A percentile compares a stretch with the other conserved stretches of the same genome.
Evolutionary conservation across 2,797 vertebrate genomes (phyloP).

Genomic region (Vipera ursinii): DNA sequence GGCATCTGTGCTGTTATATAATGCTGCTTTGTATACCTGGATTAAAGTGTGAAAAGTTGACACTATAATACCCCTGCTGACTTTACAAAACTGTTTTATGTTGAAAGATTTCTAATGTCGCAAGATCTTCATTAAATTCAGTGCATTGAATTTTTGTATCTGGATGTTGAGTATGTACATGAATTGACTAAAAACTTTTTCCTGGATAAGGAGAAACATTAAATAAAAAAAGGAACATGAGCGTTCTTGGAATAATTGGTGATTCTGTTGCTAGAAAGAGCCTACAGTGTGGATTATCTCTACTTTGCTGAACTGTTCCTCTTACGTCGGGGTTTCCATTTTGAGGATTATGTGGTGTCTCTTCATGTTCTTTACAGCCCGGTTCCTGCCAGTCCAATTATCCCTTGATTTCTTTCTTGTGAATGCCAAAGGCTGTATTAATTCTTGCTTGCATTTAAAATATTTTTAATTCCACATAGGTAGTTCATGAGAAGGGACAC

Average conservation of each 20-base stretch:
- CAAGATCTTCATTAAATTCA: constrained; percentile 62
- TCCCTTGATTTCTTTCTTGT: background rate
- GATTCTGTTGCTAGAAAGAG: background rate
- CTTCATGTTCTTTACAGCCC: background rate
- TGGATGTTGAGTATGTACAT: constrained; percentile 60
- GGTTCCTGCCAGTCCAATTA: background rate
- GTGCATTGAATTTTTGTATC: constrained; percentile 60
- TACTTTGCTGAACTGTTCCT: background rate
- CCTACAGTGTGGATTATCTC: background rate
- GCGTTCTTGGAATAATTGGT: constrained; percentile 45
- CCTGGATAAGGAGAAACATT: constrained; percentile 56
- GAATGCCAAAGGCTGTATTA: background rate
- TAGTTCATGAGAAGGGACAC: background rate
- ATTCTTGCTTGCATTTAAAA: background rate
- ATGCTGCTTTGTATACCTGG: constrained; percentile 67
- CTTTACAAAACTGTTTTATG: constrained; percentile 65
- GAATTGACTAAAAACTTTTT: constrained; percentile 60
- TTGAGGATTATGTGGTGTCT: background rate
- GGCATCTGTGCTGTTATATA: constrained; percentile 62
- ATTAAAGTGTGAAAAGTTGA: constrained; percentile 48
- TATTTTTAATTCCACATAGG: background rate
- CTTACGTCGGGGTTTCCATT: background rate
- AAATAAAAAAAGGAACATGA: constrained; percentile 74
- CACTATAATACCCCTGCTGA: constrained; percentile 49
- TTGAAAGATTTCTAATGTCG: constrained; percentile 71